A percentile compares a stretch with the other conserved stretches of the same genome.
phyloP scores from a whole-genome alignment of 2,113 vertebrate species.

The Coptodon bakossiorum region DNA sequence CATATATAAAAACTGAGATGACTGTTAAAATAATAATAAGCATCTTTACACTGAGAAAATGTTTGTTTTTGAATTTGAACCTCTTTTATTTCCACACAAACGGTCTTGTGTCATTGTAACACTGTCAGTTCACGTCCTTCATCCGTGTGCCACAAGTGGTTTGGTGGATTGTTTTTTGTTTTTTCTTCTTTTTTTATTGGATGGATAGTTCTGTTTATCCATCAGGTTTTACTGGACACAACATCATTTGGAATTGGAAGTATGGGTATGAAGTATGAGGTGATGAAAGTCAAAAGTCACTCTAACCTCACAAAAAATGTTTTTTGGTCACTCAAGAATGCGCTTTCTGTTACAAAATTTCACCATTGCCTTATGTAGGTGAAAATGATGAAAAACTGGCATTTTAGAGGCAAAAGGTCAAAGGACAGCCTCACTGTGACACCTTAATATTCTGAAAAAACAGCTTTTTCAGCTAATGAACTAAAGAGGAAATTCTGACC shows the following conservation, averaged over 20 bases:
- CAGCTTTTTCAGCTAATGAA: neutral
- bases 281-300: neutral
- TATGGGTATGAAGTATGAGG: neutral
- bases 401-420: neutral
- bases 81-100: neutral
- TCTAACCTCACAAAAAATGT: neutral
- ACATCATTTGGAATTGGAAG: neutral
- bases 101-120: neutral
- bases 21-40: neutral
- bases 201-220: neutral
- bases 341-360: fast-evolving
- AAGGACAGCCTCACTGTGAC: neutral
- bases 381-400: neutral
- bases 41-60: fast-evolving
- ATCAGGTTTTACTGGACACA: neutral
- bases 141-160: neutral
- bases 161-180: neutral
- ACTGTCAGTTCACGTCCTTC: neutral
- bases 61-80: neutral
- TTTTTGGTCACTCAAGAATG: neutral
- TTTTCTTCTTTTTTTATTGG: neutral
- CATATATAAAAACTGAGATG: neutral
- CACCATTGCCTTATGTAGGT: neutral
- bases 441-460: neutral
- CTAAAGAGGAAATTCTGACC: neutral